These are phyloP conservation scores for Megathymus violae DNA, from an alignment of 1,140 invertebrate genomes.

Conservation along the genomic window DNA sequence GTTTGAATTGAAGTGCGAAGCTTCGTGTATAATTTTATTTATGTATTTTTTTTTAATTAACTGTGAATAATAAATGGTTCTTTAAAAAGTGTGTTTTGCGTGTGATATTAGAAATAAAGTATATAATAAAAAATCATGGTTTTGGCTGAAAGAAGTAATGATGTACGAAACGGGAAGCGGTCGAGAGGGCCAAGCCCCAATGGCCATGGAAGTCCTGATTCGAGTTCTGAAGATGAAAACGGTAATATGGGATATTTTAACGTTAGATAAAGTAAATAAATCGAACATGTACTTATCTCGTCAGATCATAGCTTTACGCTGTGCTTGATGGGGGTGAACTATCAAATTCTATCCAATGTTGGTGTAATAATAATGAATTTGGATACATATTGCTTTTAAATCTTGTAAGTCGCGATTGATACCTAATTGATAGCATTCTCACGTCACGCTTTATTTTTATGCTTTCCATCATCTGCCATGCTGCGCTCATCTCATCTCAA, in stretches of 20 bases:
- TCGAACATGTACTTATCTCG: constrained; percentile 5
- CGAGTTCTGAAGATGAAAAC: constrained; percentile 92
- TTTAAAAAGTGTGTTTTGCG: constrained; percentile 45
- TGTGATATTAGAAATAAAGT: constrained; percentile 44
- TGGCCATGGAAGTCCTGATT: constrained; percentile 90
- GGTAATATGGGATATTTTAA: constrained; percentile 80
- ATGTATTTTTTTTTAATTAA: constrained; percentile 47
- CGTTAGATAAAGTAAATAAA: constrained; percentile 17
- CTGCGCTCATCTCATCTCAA: constrained; percentile 72
- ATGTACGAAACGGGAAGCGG: constrained; percentile 92
- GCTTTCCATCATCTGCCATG: constrained; percentile 78
- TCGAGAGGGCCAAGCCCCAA: constrained; percentile 95
- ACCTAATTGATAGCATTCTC: constrained; percentile 48
- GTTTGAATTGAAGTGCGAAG: constrained; percentile 80
- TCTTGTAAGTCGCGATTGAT: constrained; percentile 18
- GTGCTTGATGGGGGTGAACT: constrained; percentile 25
- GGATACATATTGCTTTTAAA: background rate
- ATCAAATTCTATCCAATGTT: constrained; percentile 2
- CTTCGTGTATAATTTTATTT: constrained; percentile 62
- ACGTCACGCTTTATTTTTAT: constrained; percentile 79
- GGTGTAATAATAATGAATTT: constrained; percentile 9
- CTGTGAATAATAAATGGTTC: constrained; percentile 52
- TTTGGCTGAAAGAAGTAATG: constrained; percentile 92
- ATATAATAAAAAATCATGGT: constrained; percentile 87
- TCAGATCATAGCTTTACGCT: constrained; percentile 23